Evolutionary conservation across 2,113 vertebrate genomes (phyloP), one percentile per base, ranked within the genome.

Genomic region (Sceloporus tristichus): DNA sequence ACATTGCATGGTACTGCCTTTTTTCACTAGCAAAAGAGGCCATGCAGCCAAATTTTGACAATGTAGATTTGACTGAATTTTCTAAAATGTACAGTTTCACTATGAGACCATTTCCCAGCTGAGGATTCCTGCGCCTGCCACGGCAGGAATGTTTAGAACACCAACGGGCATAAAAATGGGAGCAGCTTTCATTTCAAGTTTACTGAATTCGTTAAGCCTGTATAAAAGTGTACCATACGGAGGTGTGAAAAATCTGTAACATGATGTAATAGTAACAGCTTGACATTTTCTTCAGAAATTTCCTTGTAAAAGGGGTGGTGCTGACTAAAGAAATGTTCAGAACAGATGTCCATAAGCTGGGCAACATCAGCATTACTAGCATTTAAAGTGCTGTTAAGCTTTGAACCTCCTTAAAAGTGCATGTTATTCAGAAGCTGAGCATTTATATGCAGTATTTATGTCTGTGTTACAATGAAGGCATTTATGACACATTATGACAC

Each of bases 311-410:
- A 95, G 56, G 79, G 91, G 77, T 38, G 90, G 89, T 74, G 65
- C 84, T 96, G 90, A 89, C 89, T 92, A 92, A 92, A 96, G 91
- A 94, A 94, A 91, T 89, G 85, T 94, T 96, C 88, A 82, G 92
- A 95, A 94, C 96, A 96, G 93, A 96, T 96, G 94, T 95, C 92
- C 85, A 1, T 79, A 95, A 77, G 79, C 90, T 75, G 78, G 90
- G 77, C 0, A 0, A 85, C 78, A 89, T 80, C 77, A n/a, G 48
- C 81, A 76, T 86, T 92, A 91, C 87, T 90, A 68, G 81, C 87
- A 59, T 88, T 93, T 90, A 94, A 92, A 93, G 81, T 82, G 92
- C 25, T 85, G 62, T 84, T 82, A 82, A 0, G 1, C 83, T 96
- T 95, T 96, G 91, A 96, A 95, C 70, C 80, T 94, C 90, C 92